Evolutionary conservation across 1,140 invertebrate genomes (phyloP).

Genomic region (Drosophila parabipectinata): DNA sequence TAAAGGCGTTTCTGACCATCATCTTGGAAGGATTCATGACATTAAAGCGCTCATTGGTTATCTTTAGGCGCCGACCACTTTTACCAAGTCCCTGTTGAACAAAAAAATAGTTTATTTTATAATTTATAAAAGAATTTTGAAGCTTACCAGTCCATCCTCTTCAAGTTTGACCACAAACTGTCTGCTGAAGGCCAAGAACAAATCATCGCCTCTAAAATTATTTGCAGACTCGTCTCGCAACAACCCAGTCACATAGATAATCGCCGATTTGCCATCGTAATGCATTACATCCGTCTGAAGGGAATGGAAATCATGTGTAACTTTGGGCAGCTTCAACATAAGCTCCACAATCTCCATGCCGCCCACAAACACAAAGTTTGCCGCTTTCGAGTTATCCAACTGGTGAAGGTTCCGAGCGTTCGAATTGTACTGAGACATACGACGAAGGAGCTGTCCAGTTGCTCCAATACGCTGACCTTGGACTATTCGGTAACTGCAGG

Average conservation of each 20-base stretch:
- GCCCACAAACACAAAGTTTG: conserved; percentile 36
- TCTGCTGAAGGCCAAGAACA: conserved; percentile 54
- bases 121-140: neutral
- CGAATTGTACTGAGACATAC: conserved; percentile 56
- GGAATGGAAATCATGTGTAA: conserved; percentile 62
- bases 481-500: conserved; percentile 51
- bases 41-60: conserved; percentile 65
- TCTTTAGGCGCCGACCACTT: conserved; percentile 37
- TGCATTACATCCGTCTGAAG: conserved; percentile 70
- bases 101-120: neutral
- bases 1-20: conserved; percentile 56
- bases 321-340: conserved; percentile 58
- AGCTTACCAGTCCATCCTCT: conserved; percentile 27
- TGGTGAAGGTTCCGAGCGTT: conserved; percentile 52
- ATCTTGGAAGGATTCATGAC: conserved; percentile 55
- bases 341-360: conserved; percentile 53
- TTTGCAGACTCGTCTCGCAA: conserved; percentile 37
- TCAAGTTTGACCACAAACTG: conserved; percentile 60
- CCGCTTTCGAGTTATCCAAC: conserved; percentile 27
- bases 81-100: conserved; percentile 47
- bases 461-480: conserved; percentile 18
- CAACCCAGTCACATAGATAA: conserved; percentile 52
- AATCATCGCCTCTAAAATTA: neutral
- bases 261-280: conserved; percentile 29
- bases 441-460: conserved; percentile 39